Conservation (phyloP, 1,140 invertebrate genomes). For the Drosophila prosaltans region DNA sequence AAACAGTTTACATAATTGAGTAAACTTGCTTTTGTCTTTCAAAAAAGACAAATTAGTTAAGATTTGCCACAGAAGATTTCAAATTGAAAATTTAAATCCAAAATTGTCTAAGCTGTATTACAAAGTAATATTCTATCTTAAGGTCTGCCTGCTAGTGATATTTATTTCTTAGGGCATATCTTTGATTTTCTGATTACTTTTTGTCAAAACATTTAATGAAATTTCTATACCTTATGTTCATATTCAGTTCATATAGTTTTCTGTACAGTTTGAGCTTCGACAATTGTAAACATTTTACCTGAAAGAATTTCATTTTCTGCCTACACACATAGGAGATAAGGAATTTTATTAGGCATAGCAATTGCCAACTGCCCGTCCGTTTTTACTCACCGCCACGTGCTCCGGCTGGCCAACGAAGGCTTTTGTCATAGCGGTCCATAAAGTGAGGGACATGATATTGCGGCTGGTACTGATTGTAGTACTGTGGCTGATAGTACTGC, state of each 20-base stretch:
- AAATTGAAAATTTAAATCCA: background rate
- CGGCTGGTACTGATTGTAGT: conserved; percentile 69
- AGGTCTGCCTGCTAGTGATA: too few relatives aligned
- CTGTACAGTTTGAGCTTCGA: background rate
- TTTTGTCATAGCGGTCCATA: conserved; percentile 80
- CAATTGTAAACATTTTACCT: too few relatives aligned
- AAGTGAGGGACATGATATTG: conserved; percentile 77
- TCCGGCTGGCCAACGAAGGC: conserved; percentile 71
- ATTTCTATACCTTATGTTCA: too few relatives aligned
- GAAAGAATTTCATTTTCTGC: background rate
- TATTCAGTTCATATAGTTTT: background rate
- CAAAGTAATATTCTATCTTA: too few relatives aligned
- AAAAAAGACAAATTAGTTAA: background rate
- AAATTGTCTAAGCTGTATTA: too few relatives aligned
- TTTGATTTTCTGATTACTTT: too few relatives aligned
- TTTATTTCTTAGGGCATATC: too few relatives aligned
- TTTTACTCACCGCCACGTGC: conserved; percentile 60
- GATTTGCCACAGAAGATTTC: conserved; percentile 11
- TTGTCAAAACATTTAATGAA: too few relatives aligned
- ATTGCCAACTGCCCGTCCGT: background rate
- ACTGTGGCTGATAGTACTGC: conserved; percentile 68
- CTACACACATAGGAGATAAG: background rate
- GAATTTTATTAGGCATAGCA: background rate
- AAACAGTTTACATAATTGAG: conserved; percentile 13
- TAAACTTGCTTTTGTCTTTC: background rate